Base-by-base conservation (phyloP, 2,113 vertebrate species). In the Ciconia maguari region DNA sequence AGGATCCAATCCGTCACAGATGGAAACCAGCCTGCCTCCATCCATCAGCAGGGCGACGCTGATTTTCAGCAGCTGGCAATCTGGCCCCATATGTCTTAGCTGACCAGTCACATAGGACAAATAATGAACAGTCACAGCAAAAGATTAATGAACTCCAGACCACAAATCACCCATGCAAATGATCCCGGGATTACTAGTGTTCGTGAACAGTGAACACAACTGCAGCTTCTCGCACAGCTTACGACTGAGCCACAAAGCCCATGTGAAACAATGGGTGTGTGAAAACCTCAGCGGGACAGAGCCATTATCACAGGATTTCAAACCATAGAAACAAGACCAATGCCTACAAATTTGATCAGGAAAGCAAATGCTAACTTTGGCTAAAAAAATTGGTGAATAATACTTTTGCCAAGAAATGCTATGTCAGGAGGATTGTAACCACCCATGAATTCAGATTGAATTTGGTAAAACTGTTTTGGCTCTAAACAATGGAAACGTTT, bases 51-150 rank as follows among this genome's bases (percentile, higher is more conserved):
- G 71, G 62, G 80, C 92, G 89, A 84, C 30, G 52, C 86, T 69
- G 95, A 82, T 80, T 41, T 89, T 87, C 95, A 91, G 93, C 95
- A 97, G 89, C 93, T 95, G 96, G 90, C 92, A 94, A 57, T 6
- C 83, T 52, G 87, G 92, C 77, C 91, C 65, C 89, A 46, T 71
- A 51, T 89, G 97, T 68, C 92, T 72, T 85, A 49, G 92, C 69
- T 95, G 92, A 61, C 92, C 87, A 26, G 82, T 62, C 95, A 83
- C 92, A 78, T 4, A 4, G 80, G 89, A 41, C 91, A 72, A 52
- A 89, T 27, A 96, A 95, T 58, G 77, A 96, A 86, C 83, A 80
- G 77, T 74, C 92, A 75, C 89, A 27, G 89, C 5, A 4, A 74
- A 94, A 94, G 95, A 94, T 91, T 82, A 87, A 96, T 93, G 93